phyloP scores from a whole-genome alignment of 92 coral and sea anemone species.

The Epizoanthus scotinus region DNA sequence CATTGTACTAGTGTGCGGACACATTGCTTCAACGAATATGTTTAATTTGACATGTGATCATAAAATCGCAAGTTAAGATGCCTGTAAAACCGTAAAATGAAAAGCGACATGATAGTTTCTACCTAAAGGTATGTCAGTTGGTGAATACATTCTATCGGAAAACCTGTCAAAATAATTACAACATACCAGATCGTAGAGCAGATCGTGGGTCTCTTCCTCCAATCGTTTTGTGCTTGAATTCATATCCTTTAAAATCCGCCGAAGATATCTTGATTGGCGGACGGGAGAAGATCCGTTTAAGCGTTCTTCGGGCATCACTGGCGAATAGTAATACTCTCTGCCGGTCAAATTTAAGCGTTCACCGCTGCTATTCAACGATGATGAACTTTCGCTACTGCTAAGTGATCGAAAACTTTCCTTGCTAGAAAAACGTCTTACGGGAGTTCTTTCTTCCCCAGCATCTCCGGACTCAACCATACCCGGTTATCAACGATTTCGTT shows the following conservation, averaged over 20 bases:
- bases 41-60: too few species aligned
- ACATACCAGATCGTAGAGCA: conserved; percentile 72
- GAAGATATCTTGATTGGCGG: conserved; percentile 53
- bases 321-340: background rate
- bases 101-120: too few species aligned
- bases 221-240: conserved; percentile 63
- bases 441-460: background rate
- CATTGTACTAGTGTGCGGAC: too few species aligned
- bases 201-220: conserved; percentile 61
- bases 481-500: background rate
- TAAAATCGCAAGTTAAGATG: too few species aligned
- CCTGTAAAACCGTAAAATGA: too few species aligned
- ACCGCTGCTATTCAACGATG: background rate
- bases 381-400: background rate
- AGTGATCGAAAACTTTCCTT: background rate
- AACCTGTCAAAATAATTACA: background rate
- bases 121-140: background rate
- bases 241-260: conserved; percentile 53
- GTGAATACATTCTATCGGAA: too few species aligned
- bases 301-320: conserved; percentile 11
- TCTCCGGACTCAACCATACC: conserved; percentile 19
- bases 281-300: conserved; percentile 18
- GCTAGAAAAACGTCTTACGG: background rate
- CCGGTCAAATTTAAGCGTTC: background rate
- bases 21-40: too few species aligned